phyloP scores from a whole-genome alignment of 2,113 vertebrate species.

The Poicephalus gulielmi region DNA sequence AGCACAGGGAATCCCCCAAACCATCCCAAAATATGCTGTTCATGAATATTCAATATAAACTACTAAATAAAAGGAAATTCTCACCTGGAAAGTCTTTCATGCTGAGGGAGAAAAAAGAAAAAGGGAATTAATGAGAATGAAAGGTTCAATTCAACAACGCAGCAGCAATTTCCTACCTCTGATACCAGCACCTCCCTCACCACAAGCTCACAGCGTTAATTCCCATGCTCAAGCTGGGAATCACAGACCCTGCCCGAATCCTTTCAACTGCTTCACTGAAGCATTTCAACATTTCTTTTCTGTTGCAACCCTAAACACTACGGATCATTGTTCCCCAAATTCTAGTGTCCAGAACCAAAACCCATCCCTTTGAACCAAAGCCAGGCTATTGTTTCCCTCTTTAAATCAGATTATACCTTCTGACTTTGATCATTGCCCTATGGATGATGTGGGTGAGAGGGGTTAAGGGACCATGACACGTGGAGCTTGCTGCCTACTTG shows the following conservation, averaged over 20 bases:
- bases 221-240: not conserved
- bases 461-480: accelerated
- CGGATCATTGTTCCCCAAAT: not conserved
- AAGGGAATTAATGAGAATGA: conserved; percentile 26
- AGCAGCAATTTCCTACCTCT: not conserved
- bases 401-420: not conserved
- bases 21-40: not conserved
- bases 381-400: not conserved
- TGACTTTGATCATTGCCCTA: not conserved
- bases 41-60: not conserved
- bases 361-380: not conserved
- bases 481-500: not conserved
- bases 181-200: not conserved
- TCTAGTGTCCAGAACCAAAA: not conserved
- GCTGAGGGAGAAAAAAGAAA: conserved; percentile 72
- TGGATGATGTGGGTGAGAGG: not conserved
- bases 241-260: not conserved
- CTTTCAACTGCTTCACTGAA: not conserved
- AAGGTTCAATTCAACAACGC: not conserved
- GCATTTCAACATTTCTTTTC: not conserved
- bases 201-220: not conserved
- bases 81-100: conserved; percentile 90
- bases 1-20: not conserved
- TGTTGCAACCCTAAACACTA: not conserved
- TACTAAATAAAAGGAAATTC: conserved; percentile 4